These are phyloP conservation scores for Tetramorium parvispinum DNA, from an alignment of 1,140 invertebrate species.

Conservation along the genomic window DNA sequence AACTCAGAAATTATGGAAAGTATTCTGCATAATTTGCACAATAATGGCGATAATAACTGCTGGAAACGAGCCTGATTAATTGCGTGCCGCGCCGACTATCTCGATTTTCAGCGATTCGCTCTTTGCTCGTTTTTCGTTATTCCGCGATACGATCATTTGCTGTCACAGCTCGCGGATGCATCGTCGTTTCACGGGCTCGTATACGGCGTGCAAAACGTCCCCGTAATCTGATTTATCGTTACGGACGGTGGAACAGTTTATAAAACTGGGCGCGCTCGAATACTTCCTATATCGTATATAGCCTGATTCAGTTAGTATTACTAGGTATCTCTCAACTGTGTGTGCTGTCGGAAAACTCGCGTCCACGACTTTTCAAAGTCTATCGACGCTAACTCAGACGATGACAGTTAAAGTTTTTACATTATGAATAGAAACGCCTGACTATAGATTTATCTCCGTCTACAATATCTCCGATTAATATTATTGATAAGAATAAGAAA, in stretches of 20 bases:
- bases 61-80: slow-evolving; percentile 50
- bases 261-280: slow-evolving; percentile 53
- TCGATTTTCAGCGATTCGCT: slow-evolving; percentile 50
- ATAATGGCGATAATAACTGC: slow-evolving; percentile 58
- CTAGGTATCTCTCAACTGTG: not conserved
- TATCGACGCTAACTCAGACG: not conserved
- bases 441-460: not conserved
- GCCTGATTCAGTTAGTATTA: slow-evolving; percentile 35
- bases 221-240: slow-evolving; percentile 78
- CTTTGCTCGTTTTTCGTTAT: slow-evolving; percentile 50
- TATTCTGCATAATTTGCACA: slow-evolving; percentile 59
- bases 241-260: slow-evolving; percentile 54
- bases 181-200: slow-evolving; percentile 35
- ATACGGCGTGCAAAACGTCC: slow-evolving; percentile 67
- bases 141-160: slow-evolving; percentile 44
- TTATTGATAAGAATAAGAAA: not conserved
- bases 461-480: not conserved
- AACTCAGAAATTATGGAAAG: slow-evolving; percentile 53
- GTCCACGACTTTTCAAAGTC: not conserved
- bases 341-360: not conserved
- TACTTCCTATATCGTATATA: slow-evolving; percentile 36
- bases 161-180: slow-evolving; percentile 25
- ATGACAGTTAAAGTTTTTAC: not conserved
- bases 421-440: not conserved
- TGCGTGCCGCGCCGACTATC: slow-evolving; percentile 12